Percentiles rank a stretch among this genome's conserved stretches.
Evolutionary conservation across 1,140 invertebrate genomes (phyloP).

Genomic region (Luehdorfia chinensis): DNA sequence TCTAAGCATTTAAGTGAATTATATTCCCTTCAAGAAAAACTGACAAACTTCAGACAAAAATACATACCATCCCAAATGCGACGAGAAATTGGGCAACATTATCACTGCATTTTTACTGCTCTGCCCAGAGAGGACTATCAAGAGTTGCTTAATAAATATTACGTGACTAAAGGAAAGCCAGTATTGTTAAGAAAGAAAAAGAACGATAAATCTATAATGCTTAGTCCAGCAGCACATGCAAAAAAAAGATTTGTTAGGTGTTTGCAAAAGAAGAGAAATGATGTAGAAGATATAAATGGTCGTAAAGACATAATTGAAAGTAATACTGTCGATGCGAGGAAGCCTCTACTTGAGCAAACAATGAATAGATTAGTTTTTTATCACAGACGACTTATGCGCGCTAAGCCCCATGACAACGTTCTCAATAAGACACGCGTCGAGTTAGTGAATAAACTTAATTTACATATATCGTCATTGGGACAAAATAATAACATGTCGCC

Average conservation of each 20-base stretch:
- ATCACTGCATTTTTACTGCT: slow-evolving; percentile 68
- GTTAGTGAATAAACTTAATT: slow-evolving; percentile 37
- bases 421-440: slow-evolving; percentile 34
- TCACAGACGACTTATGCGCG: slow-evolving; percentile 34
- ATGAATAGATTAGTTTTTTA: slow-evolving; percentile 42
- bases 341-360: slow-evolving; percentile 14
- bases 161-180: slow-evolving; percentile 25
- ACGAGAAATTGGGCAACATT: slow-evolving; percentile 73
- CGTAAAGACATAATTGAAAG: slow-evolving; percentile 33
- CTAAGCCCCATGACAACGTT: slow-evolving; percentile 28
- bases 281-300: not conserved
- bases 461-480: slow-evolving; percentile 30
- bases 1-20: slow-evolving; percentile 66
- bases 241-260: slow-evolving; percentile 30
- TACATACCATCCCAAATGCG: slow-evolving; percentile 56
- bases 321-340: not conserved
- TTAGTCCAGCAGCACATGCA: slow-evolving; percentile 28
- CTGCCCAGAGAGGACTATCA: slow-evolving; percentile 67
- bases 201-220: slow-evolving; percentile 28
- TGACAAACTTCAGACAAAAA: slow-evolving; percentile 60
- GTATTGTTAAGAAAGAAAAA: slow-evolving; percentile 30
- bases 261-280: slow-evolving; percentile 20
- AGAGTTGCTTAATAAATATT: slow-evolving; percentile 63
- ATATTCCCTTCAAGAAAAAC: slow-evolving; percentile 52
- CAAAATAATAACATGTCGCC: slow-evolving; percentile 30